A percentile compares a stretch with the other conserved stretches of the same genome.
phyloP scores from a whole-genome alignment of 2,888 invertebrate species.

The Parnassius mnemosyne region DNA sequence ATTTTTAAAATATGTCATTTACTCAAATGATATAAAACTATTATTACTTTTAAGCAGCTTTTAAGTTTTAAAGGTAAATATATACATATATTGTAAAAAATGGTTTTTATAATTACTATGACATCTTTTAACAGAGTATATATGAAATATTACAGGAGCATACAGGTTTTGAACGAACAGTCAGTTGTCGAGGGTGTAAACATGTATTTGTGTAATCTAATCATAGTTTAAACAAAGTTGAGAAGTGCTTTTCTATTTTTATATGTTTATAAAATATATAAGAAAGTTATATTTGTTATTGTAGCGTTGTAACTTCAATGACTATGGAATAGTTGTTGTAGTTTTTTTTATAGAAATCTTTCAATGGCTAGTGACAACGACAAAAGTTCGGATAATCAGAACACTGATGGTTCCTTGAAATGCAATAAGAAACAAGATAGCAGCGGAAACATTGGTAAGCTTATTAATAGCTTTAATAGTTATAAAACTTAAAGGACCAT shows the following conservation, averaged over 20 bases:
- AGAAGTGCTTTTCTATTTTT: slow-evolving; percentile 46
- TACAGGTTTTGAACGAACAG: slow-evolving; percentile 42
- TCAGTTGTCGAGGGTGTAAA: slow-evolving; percentile 60
- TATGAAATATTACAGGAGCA: slow-evolving; percentile 6
- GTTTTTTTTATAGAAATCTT: slow-evolving; percentile 40
- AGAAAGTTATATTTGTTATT: slow-evolving; percentile 28
- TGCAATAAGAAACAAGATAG: slow-evolving; percentile 60
- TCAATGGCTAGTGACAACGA: slow-evolving; percentile 79
- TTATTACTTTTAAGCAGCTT: no score
- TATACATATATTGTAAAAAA: no score
- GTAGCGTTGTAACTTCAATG: slow-evolving; percentile 17
- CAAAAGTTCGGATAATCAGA: slow-evolving; percentile 72
- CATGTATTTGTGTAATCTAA: slow-evolving; percentile 44
- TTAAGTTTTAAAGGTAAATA: no score
- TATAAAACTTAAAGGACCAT: no score
- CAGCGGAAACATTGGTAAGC: slow-evolving; percentile 61
- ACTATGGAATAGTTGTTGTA: slow-evolving; percentile 24
- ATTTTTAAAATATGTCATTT: no score
- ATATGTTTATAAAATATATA: slow-evolving; percentile 37
- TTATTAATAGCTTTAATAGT: neutral
- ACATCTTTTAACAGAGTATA: slow-evolving; percentile 13
- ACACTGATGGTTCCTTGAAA: slow-evolving; percentile 69
- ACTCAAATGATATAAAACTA: no score
- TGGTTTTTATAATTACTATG: neutral
- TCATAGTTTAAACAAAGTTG: slow-evolving; percentile 35